These are phyloP conservation scores for Ariopsis seemanni DNA, from an alignment of 2,113 vertebrate species.

Conservation along the genomic window DNA sequence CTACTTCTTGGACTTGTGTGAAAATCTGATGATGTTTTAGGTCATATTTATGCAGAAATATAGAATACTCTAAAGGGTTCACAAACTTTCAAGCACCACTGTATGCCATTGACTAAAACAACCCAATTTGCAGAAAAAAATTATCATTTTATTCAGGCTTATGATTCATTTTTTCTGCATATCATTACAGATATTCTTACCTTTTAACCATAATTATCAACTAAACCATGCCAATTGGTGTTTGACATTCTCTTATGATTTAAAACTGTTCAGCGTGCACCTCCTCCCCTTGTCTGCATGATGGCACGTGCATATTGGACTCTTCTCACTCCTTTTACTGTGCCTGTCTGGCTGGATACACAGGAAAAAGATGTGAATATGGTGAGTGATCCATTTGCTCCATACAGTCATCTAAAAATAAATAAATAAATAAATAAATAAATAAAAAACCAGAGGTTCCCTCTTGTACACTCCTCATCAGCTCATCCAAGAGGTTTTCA, in stretches of 20 bases:
- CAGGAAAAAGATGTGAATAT: constrained; percentile 87
- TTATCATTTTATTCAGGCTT: not conserved
- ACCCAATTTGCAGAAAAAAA: not conserved
- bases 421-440: too few relatives aligned
- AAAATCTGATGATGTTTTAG: too few relatives aligned
- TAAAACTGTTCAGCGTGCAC: constrained; percentile 79
- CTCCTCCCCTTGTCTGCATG: constrained; percentile 91
- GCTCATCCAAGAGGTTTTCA: not conserved
- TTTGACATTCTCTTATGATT: not conserved
- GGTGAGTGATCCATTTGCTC: constrained; percentile 73
- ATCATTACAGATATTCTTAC: not conserved
- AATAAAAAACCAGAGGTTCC: not conserved
- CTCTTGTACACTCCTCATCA: not conserved
- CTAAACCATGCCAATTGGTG: not conserved
- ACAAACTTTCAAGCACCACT: too few relatives aligned
- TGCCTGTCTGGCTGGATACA: constrained; percentile 92
- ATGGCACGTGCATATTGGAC: constrained; percentile 88
- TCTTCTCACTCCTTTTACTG: constrained; percentile 80
- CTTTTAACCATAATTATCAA: not conserved
- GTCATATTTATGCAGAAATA: too few relatives aligned
- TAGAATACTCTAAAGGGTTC: too few relatives aligned
- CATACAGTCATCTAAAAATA: too few relatives aligned
- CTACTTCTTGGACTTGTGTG: too few relatives aligned
- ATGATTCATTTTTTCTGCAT: not conserved
- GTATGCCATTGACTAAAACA: not conserved